phyloP scores from a whole-genome alignment of 2,888 invertebrate species.

The Palloptera scutellata region DNA sequence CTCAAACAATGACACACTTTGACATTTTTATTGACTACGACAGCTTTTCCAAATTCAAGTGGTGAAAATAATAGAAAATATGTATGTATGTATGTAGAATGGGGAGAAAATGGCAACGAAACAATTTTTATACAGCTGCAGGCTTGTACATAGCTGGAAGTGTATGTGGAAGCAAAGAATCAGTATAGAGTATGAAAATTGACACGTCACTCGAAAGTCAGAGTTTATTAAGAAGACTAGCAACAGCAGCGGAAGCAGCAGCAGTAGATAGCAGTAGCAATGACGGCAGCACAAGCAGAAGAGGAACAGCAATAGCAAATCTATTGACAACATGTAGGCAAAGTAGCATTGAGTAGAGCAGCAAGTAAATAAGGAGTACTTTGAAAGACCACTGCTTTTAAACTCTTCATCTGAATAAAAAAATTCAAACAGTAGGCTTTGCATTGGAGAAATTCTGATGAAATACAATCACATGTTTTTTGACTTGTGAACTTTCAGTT shows the following conservation, averaged over 20 bases:
- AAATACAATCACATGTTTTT: too few species aligned
- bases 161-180: neutral
- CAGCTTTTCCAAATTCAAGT: neutral
- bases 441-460: too few species aligned
- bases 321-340: too few species aligned
- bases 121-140: neutral
- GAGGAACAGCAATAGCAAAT: neutral
- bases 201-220: conserved; percentile 7
- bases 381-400: too few species aligned
- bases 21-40: conserved; percentile 3
- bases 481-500: too few species aligned
- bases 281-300: neutral
- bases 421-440: too few species aligned
- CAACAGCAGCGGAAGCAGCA: neutral
- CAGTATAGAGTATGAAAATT: neutral
- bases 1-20: conserved; percentile 1
- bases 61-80: neutral
- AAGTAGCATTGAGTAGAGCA: too few species aligned
- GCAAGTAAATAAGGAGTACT: too few species aligned
- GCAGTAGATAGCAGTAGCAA: too few species aligned
- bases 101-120: neutral
- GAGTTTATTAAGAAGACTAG: conserved; percentile 13
- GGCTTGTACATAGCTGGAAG: too few species aligned
- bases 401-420: too few species aligned
- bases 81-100: neutral